A percentile compares a stretch with the other conserved stretches of the same genome.
These are phyloP conservation scores for Gallinago media DNA, from an alignment of 2,113 vertebrate species.

Conservation along the genomic window DNA sequence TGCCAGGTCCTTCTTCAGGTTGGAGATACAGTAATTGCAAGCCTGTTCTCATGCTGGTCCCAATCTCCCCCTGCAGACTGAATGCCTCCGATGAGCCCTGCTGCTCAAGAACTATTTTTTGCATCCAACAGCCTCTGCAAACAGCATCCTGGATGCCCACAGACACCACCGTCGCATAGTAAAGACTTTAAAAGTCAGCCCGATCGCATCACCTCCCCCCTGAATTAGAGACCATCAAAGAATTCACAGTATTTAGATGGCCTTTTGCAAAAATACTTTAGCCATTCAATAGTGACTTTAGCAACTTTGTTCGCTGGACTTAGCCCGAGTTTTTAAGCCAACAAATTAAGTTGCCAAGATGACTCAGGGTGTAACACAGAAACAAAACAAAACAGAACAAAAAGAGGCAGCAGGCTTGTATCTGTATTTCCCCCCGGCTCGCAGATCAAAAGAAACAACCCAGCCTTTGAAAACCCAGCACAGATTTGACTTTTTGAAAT, in stretches of 20 bases:
- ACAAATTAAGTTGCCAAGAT: neutral
- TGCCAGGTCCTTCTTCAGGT: neutral
- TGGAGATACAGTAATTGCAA: neutral
- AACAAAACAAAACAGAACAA: neutral
- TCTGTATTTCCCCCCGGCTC: neutral
- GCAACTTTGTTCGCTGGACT: neutral
- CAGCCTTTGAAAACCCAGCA: constrained; percentile 6
- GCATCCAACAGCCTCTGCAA: neutral
- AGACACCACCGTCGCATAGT: neutral
- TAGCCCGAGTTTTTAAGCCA: neutral
- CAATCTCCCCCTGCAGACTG: neutral
- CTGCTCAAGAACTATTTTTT: fast-evolving
- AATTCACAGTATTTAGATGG: neutral
- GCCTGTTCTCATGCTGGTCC: neutral
- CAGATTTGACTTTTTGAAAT: constrained; percentile 20
- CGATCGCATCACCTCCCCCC: fast-evolving
- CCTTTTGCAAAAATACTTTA: neutral
- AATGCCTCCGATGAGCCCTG: fast-evolving
- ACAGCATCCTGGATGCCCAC: neutral
- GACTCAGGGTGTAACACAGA: neutral
- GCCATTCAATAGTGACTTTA: neutral
- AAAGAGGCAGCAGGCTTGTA: neutral
- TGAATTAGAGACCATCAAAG: neutral
- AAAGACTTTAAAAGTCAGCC: neutral
- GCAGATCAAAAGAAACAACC: constrained; percentile 34